Base-by-base conservation (phyloP, 2,888 invertebrate genomes). In the Epirrhoe alternata region DNA sequence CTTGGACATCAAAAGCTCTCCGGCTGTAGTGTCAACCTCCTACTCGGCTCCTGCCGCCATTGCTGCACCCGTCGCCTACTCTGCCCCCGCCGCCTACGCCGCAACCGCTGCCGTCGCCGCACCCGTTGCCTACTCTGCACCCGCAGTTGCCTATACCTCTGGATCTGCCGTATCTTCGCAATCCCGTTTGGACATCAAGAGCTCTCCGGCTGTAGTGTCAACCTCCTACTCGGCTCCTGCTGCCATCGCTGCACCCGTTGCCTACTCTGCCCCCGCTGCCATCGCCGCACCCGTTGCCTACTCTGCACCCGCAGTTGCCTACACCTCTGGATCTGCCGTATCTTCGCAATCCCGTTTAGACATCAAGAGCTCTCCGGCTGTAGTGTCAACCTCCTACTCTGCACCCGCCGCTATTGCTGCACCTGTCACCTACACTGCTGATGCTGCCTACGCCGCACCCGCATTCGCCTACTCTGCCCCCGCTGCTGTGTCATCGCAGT, bases 151-250 rank as follows among this genome's bases (percentile, higher is more conserved):
- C 31, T 67, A 67, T 60, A 60, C 53, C 10, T 52, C 63, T 12
- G 67, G 67, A 71, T 79, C 82, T 17, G 68, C 67, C 7, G 62
- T 69, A 6, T 65, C 83, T 47, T 59, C 52, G 14, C 88, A 86
- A 69, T 85, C 85, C 7, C 79, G 85, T n/a, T 65, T 86, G 12
- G 86, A 85, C 70, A 74, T 84, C 64, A 81, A 86, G 64, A 80
- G 84, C 3, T 76, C 84, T 5, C 84, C 77, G 4, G 78, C 80
- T 6, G 76, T 85, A 72, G 59, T 80, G 68, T 70, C 84, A 82
- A 73, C 82, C 55, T 72, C 65, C 51, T 83, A 84, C 50, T 49
- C 72, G 17, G 74, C 82, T 8, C 80, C 86, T 54, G 76, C 83
- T 12, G 83, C 86, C 4, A 42, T 51, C 42, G 35, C 62, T n/a